Evolutionary conservation across 2,113 vertebrate genomes (phyloP), one percentile per base, ranked within the genome.

Genomic region (Larimichthys polyactis): DNA sequence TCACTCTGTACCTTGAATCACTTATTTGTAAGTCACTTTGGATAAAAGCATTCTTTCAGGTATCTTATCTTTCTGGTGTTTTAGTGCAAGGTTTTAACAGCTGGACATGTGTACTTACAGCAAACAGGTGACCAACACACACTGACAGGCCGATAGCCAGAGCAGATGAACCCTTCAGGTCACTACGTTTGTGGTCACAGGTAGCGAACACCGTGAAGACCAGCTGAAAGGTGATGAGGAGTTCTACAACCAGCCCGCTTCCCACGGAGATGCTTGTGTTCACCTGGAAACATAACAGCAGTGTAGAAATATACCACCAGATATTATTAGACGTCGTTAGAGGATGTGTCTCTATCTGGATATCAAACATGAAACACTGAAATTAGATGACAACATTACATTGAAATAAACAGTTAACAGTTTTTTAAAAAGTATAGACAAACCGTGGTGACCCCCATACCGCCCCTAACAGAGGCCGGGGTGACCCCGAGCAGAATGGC

Each of bases 171-270:
- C 97, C 96, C 58, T 96, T 97, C 83, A 97, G 95, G 90, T 98
- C 97, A 4, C 59, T 94, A 73, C 97, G 94, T 84, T 96, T 97
- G 76, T 96, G 92, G 91, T 98, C 97, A 83, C 97, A 98, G 89
- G 96, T 97, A 89, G 97, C 97, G 90, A 97, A 98, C 90, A 98
- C 95, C 73, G 97, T 98, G 91, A 98, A 97, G 87, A 97, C 96
- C 87, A 98, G 91, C 92, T 98, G 96, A 92, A 98, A 98, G 49
- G 96, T 97, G 93, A 98, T 97, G 90, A 98, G 94, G 92, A 97
- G 29, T 89, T 98, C 97, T 71, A 98, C 95, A 87, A 98, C 92
- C 83, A 98, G 94, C 4, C 96, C 97, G 3, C 96, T 96, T 54
- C 97, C 97, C 70, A 95, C 93, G 0, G 96, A 96, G 79, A 98